Conservation (phyloP, 2,888 invertebrate genomes). For the Epinotia demarniana region DNA sequence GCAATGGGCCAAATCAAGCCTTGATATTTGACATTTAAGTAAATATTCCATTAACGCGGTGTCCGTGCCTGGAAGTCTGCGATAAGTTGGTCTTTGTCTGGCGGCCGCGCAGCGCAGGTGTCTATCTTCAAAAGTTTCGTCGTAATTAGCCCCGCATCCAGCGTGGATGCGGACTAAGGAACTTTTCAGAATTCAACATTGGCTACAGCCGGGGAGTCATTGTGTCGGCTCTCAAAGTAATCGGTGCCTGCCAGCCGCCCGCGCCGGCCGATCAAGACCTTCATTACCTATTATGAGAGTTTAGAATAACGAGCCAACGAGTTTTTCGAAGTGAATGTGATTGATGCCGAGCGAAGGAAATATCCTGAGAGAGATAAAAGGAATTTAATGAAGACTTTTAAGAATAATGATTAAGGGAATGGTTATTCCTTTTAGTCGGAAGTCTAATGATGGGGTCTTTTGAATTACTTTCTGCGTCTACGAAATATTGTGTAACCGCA, state of each 20-base stretch:
- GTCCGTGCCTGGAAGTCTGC: conserved; percentile 73
- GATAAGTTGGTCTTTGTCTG: conserved; percentile 83
- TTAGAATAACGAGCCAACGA: conserved; percentile 83
- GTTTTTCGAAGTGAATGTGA: conserved; percentile 84
- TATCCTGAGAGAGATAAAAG: conserved; percentile 84
- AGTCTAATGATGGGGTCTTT: conserved; percentile 80
- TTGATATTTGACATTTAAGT: conserved; percentile 59
- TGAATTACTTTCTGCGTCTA: conserved; percentile 78
- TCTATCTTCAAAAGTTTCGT: conserved; percentile 83
- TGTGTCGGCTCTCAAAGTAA: conserved; percentile 81
- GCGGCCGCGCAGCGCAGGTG: conserved; percentile 80
- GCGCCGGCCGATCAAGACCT: conserved; percentile 71
- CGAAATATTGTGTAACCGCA: conserved; percentile 70
- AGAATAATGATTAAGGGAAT: conserved; percentile 84
- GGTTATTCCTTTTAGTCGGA: conserved; percentile 82
- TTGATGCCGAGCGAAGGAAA: conserved; percentile 83
- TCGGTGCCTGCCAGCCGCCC: conserved; percentile 78
- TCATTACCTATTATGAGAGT: conserved; percentile 85
- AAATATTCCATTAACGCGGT: conserved; percentile 59
- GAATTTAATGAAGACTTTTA: conserved; percentile 85
- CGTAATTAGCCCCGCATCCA: conserved; percentile 83
- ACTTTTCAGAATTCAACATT: conserved; percentile 81
- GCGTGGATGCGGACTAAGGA: conserved; percentile 77
- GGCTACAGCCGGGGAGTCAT: conserved; percentile 79
- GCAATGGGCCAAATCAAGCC: conserved; percentile 57